phyloP scores from a whole-genome alignment of 2,113 vertebrate species.

The Hucho hucho region DNA sequence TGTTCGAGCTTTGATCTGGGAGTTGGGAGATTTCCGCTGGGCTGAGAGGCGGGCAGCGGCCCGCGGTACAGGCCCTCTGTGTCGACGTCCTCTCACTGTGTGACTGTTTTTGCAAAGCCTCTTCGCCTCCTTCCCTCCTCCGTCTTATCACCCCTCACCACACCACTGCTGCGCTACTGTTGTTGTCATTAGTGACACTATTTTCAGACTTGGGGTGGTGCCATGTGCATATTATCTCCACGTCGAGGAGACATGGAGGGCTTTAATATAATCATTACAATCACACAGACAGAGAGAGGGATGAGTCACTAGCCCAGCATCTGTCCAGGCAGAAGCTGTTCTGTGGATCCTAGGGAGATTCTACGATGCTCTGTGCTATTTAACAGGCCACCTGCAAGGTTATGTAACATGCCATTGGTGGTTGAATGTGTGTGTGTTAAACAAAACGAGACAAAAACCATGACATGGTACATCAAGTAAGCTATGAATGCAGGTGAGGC shows the following conservation, averaged over 20 bases:
- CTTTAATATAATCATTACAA: conserved; percentile 11
- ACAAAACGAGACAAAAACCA: not conserved
- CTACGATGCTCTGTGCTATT: not conserved
- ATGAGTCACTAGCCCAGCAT: not conserved
- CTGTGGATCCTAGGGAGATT: not conserved
- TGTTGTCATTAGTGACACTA: not conserved
- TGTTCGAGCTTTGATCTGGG: not conserved
- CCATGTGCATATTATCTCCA: conserved; percentile 12
- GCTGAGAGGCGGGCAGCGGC: not conserved
- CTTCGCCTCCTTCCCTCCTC: not conserved
- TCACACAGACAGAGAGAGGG: not conserved
- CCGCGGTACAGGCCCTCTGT: not conserved
- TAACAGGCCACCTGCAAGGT: conserved; percentile 1
- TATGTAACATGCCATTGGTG: not conserved
- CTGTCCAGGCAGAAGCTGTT: not conserved
- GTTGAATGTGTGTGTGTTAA: conserved; percentile 5
- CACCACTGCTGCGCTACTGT: not conserved
- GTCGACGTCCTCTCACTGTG: not conserved
- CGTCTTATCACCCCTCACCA: not conserved
- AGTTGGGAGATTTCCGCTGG: not conserved
- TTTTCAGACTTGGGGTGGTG: conserved; percentile 1
- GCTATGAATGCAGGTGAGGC: not conserved
- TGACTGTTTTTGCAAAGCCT: not conserved
- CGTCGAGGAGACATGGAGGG: not conserved
- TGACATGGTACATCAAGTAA: not conserved